Conservation (phyloP, 2,113 vertebrate genomes). For the Chaetops frenatus region DNA sequence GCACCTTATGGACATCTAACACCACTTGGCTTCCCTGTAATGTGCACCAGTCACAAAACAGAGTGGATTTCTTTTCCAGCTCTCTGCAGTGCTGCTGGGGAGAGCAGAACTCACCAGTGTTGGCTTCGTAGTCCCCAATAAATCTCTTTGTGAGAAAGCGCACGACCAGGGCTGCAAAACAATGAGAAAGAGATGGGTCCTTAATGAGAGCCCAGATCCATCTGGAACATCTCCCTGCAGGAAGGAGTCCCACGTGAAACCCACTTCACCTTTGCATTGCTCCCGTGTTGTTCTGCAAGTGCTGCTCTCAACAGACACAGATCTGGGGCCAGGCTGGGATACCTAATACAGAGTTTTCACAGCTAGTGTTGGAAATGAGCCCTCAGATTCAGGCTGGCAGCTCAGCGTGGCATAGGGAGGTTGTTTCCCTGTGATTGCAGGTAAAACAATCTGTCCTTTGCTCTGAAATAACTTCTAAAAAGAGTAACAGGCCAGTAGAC, state of each 20-base stretch:
- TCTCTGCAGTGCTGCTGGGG: neutral
- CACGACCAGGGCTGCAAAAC: slow-evolving; percentile 83
- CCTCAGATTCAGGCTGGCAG: neutral
- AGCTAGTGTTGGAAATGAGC: neutral
- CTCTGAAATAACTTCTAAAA: neutral
- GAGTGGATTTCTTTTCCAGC: neutral
- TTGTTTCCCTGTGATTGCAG: neutral
- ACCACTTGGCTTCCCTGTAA: slow-evolving; percentile 8
- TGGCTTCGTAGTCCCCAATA: slow-evolving; percentile 93
- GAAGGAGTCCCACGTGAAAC: neutral
- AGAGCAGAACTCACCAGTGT: slow-evolving; percentile 79
- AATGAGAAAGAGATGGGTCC: neutral
- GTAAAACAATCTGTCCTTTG: neutral
- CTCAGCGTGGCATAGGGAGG: neutral
- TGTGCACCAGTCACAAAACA: neutral
- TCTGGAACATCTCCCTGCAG: neutral
- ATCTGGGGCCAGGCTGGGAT: neutral
- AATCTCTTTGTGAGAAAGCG: slow-evolving; percentile 90
- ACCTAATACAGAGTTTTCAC: neutral
- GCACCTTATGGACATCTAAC: slow-evolving; percentile 33
- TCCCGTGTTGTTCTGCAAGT: neutral
- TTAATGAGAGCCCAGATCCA: neutral
- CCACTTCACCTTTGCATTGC: neutral
- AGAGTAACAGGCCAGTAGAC: neutral
- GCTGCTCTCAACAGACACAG: neutral